Base-by-base conservation (phyloP, 2,113 vertebrate genomes). In the Nansenia antarctica region DNA sequence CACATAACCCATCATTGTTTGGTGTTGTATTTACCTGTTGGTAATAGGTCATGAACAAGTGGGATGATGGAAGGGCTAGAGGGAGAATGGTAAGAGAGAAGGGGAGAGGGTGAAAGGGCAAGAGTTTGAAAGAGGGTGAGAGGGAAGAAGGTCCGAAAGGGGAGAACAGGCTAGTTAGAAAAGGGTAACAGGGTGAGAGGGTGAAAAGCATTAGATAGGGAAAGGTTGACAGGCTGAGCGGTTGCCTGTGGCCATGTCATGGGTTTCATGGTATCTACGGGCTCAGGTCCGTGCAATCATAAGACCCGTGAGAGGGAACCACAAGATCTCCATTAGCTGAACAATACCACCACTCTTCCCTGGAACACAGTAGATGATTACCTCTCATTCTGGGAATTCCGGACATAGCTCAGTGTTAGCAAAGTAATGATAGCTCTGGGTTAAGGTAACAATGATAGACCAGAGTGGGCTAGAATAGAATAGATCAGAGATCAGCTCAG, bases 311-410 rank as follows among this genome's bases (percentile, higher is more conserved):
- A 72, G 64, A n/a, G 52, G 52, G 85, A 84, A 86, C 70, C 88
- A 89, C 87, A 87, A 89, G 89, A 86, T 83, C 76, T 78, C 69
- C 67, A 82, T 88, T 88, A 86, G 82, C 73, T 54, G 34, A 74
- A 79, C 77, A 81, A 64, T 73, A 35, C 24, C 26, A 45, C 55
- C 66, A 61, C 52, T 83, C 69, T 70, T 58, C 79, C 64, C 72
- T 24, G 9, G 39, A 72, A 69, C 20, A 57, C 65, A 61, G 34
- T 70, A 62, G 34, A 70, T 26, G 53, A 77, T 79, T 65, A 45
- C 9, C 45, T 20, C n/a, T n/a, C 37, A 65, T 63, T 57, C 66
- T 24, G 26, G 24, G 65, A 60, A 47, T 55, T 55, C 53, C 26
- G 12, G 53, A 24, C 53, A 15, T 26, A 55, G 12, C 53, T 55